Conservation (phyloP, 2,797 vertebrate genomes). For the Acropternis orthonyx region DNA sequence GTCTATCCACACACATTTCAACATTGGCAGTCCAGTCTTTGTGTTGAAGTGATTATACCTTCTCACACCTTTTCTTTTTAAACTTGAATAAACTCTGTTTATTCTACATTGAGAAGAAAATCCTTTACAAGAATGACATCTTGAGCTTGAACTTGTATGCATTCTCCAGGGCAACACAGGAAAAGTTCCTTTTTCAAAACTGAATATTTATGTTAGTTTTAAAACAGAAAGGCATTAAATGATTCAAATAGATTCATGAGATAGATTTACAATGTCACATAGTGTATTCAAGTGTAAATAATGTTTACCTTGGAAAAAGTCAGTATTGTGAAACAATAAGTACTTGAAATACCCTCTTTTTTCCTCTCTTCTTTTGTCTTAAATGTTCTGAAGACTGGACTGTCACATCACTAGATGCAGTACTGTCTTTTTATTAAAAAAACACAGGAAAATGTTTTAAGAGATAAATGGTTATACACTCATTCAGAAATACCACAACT, state of each 20-base stretch:
- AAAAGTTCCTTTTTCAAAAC: neutral
- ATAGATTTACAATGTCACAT: neutral
- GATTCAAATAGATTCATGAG: neutral
- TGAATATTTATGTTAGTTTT: neutral
- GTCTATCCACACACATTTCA: neutral
- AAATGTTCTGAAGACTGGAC: neutral
- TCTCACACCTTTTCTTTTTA: neutral
- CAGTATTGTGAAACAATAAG: neutral
- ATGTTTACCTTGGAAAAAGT: neutral
- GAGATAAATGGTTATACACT: neutral
- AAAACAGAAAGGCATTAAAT: neutral
- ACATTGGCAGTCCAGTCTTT: neutral
- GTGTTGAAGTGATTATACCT: neutral
- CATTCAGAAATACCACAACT: neutral
- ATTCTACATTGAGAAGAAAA: neutral
- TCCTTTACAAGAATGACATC: neutral
- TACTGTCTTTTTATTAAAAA: neutral
- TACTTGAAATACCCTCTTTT: neutral
- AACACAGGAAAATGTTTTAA: accelerated
- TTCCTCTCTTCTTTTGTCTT: neutral
- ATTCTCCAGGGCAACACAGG: neutral
- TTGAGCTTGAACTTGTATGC: neutral
- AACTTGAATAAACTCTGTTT: neutral
- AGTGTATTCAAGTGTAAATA: neutral
- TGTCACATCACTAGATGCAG: neutral